These are phyloP conservation scores for Lepeophtheirus salmonis DNA, from an alignment of 1,140 invertebrate species.

Conservation along the genomic window DNA sequence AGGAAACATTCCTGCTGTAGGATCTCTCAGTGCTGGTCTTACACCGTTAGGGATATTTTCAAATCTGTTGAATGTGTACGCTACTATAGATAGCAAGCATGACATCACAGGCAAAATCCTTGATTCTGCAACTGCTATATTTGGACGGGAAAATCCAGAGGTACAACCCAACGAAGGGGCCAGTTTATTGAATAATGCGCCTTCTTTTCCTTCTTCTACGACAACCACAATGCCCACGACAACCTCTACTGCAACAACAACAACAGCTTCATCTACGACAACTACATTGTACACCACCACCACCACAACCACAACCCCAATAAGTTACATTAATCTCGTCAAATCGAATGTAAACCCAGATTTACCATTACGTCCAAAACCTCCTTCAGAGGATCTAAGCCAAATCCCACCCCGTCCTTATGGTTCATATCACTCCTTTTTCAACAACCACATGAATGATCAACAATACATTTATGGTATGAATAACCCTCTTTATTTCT, in stretches of 20 bases:
- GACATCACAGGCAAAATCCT: conserved; percentile 15
- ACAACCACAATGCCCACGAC: not conserved
- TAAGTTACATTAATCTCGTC: not conserved
- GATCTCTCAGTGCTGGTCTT: conserved; percentile 5
- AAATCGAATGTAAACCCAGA: conserved; percentile 7
- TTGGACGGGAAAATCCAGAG: not conserved
- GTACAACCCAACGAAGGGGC: not conserved
- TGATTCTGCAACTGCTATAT: not conserved
- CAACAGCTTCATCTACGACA: not conserved
- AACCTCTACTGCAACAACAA: conserved; percentile 4
- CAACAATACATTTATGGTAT: conserved; percentile 8
- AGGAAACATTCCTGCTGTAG: conserved; percentile 7
- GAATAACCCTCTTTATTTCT: conserved; percentile 10
- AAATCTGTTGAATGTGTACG: conserved; percentile 17
- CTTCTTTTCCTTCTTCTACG: not conserved
- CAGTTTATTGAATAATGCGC: not conserved
- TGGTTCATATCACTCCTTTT: not conserved
- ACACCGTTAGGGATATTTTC: conserved; percentile 11
- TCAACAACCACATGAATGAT: not conserved
- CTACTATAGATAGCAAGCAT: conserved; percentile 18
- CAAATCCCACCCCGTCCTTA: conserved; percentile 1
- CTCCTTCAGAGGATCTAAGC: conserved; percentile 12
- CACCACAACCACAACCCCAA: not conserved
- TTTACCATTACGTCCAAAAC: conserved; percentile 11
- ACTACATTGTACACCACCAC: not conserved